Base-by-base conservation (phyloP, 1,140 invertebrate species). In the Philopotamus ludificatus region DNA sequence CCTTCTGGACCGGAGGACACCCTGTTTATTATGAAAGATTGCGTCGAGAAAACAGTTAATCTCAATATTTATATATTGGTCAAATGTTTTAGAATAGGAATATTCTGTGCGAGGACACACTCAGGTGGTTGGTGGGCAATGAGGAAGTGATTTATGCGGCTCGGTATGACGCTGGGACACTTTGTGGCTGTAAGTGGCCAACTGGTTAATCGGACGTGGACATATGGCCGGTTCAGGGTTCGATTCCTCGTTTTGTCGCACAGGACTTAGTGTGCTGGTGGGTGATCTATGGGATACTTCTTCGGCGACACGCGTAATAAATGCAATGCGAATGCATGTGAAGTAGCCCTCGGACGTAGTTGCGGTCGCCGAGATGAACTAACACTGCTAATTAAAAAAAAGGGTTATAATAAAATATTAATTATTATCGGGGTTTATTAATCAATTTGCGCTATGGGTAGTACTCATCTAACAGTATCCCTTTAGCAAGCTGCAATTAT, bases 151-250 rank as follows among this genome's bases (percentile, higher is more conserved):
- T 60, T 60, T 60, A 60, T 60, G 57, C 42, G 42, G 18, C 42
- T 16, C 44, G 44, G 10, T 47, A 16, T 47, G 44, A 4, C 44
- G 10, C 8, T 45, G 57, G 28, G 57, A 60, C 57, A 60, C 23
- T 47, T 18, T 47, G 42, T 60, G 28, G 34, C 18, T 42, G 34
- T 41, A 41, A 28, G 22, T 42, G 42, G 16, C 57, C 57, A 22
- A 47, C 57, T 47, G 57, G 57, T 60, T 60, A 60, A 60, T 60
- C 57, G 57, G 57, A 60, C 57, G 23, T 45, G 42, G 42, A 60
- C 57, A 60, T 60, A 60, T 60, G 45, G 23, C 57, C 42, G 57
- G 57, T 60, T 47, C 44, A 21, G 42, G 44, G 41, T 60, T 60
- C 44, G 57, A 47, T 21, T 49, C 57, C 23, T 44, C 22, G 42